Evolutionary conservation across 2,113 vertebrate species (phyloP), one percentile per base, ranked within the genome.

Genomic region (Nerophis ophidion): DNA sequence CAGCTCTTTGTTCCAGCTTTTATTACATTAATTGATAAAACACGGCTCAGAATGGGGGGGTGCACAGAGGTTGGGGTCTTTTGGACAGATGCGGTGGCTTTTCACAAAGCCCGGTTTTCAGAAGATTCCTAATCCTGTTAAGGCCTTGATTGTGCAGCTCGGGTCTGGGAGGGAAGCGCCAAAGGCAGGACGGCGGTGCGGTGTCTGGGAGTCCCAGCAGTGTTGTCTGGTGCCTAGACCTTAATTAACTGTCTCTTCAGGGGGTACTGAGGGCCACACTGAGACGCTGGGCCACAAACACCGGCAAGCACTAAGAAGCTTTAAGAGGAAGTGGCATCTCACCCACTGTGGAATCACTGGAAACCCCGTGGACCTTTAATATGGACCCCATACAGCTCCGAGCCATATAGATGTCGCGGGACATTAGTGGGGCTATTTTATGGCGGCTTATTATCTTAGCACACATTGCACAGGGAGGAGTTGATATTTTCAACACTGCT

Each of bases 21-120:
- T 91, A 88, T 85, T 84, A 87, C 79, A 89, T 87, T 88, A 89
- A 90, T 90, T 91, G 88, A 90, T 90, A 90, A 90, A 86, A 79
- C 54, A 79, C 74, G 76, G 71, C 63, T 57, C 7, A 68, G 80
- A 68, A 71, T 74, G 66, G 17, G n/a, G 52, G 52, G 10, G 65
- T 47, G 48, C 33, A 38, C 13, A 53, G 59, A 58, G 61, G 13
- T 13, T 65, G 74, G 71, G 42, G 48, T 83, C 47, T 72, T 76
- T 64, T 72, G 74, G 77, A 63, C 79, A 81, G 80, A 84, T 79
- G 74, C 77, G 83, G 74, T 12, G 79, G 63, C 73, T 48, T 77
- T 84, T 70, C 52, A 63, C 26, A 63, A 74, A 62, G 66, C 60
- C 48, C 60, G 70, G 79, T 71, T 81, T 89, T 80, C 73, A 81